phyloP scores from a whole-genome alignment of 2,113 vertebrate species.

The Lepidothrix coronata region DNA sequence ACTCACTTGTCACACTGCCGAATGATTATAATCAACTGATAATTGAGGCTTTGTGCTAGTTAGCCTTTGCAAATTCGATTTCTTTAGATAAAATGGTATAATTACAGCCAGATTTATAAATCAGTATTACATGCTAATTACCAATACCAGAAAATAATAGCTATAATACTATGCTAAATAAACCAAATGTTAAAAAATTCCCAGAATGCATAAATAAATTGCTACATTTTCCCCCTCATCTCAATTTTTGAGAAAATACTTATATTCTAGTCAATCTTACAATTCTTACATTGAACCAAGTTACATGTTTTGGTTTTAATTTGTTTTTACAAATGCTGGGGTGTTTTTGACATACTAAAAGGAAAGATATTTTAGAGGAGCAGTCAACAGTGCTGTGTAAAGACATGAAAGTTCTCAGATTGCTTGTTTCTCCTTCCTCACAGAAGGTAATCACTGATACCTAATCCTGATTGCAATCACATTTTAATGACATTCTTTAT shows the following conservation, averaged over 20 bases:
- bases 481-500: conserved; percentile 43
- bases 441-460: neutral
- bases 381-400: neutral
- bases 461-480: conserved; percentile 23
- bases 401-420: neutral
- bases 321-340: neutral
- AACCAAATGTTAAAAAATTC: conserved; percentile 29
- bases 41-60: conserved; percentile 55
- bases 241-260: conserved; percentile 34
- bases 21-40: conserved; percentile 64
- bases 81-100: conserved; percentile 27
- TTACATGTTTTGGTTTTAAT: neutral
- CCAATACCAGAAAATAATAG: conserved; percentile 62
- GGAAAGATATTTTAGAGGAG: neutral
- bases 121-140: conserved; percentile 55
- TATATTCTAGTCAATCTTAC: neutral
- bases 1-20: conserved; percentile 16
- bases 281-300: neutral
- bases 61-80: conserved; percentile 50
- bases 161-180: conserved; percentile 45
- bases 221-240: neutral
- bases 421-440: conserved; percentile 10
- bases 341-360: neutral
- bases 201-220: conserved; percentile 25
- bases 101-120: conserved; percentile 50